Base-by-base conservation (phyloP, 92 coral and sea anemone genomes). In the Pocillopora meandrina region DNA sequence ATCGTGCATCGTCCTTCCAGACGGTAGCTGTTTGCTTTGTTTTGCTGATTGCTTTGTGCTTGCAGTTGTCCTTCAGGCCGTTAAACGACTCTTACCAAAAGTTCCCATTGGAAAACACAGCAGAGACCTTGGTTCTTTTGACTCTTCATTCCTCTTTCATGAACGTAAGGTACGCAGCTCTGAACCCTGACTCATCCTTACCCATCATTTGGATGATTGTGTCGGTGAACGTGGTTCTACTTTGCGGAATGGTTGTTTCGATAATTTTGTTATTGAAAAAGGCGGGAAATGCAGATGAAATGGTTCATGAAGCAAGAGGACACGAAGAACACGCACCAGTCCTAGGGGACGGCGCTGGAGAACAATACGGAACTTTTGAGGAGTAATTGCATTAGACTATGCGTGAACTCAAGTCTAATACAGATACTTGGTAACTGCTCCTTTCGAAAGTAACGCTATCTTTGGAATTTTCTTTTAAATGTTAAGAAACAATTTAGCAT, bases 131-230 rank as follows among this genome's bases (percentile, higher is more conserved):
- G 65, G 92, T 89, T 56, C 86, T 89, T 69, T 55, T 85, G 17
- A 85, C 79, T 49, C 87, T 92, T 31, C 91, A 92, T 57, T 86
- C 76, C 57, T 92, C 91, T 5, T 87, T 86, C 82, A 87, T 84
- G 79, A 82, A 85, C 59, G 70, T 73, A 63, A 71, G 93, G 21
- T 59, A 63, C 21, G 91, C 82, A 34, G 73, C 59, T 15, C 55
- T 84, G 56, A 82, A 78, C 65, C 72, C 85, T 0, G 55, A 31
- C 13, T 57, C 57, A 31, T 81, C 92, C 55, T 1, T 21, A 0
- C 57, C 83, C 5, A 65, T 90, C 59, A 13, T 90, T 19, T 75
- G 79, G 79, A 56, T 55, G 79, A 26, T 56, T 56, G 63, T 75
- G 35, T 6, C 18, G 35, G 63, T 75, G 1, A 75, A 56, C 15